Evolutionary conservation across 2,888 invertebrate genomes (phyloP).

Genomic region (Lomographa bimaculata): DNA sequence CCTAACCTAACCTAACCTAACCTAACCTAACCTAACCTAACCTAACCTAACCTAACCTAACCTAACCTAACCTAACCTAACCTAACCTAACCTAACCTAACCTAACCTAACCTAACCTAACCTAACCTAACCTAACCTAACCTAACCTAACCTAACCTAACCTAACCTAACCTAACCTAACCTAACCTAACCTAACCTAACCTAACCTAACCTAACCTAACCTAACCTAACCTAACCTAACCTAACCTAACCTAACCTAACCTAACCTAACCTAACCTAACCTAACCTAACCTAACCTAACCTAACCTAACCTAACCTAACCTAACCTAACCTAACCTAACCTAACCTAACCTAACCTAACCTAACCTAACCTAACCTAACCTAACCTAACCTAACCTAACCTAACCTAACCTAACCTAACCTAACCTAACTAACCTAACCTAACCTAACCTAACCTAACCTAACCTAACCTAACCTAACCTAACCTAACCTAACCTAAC

Average conservation of each 20-base stretch:
- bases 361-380: conserved; percentile 23
- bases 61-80: conserved; percentile 28
- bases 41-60: conserved; percentile 36
- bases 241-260: conserved; percentile 24
- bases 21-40: conserved; percentile 23
- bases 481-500: conserved; percentile 31
- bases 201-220: conserved; percentile 20
- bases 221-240: conserved; percentile 30
- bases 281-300: conserved; percentile 27
- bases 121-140: conserved; percentile 33
- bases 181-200: conserved; percentile 22
- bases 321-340: conserved; percentile 19
- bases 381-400: conserved; percentile 31
- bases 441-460: conserved; percentile 33
- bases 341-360: conserved; percentile 21
- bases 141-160: conserved; percentile 28
- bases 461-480: conserved; percentile 34
- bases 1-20: conserved; percentile 28
- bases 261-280: conserved; percentile 25
- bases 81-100: conserved; percentile 33
- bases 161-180: conserved; percentile 30
- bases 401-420: conserved; percentile 29
- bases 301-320: conserved; percentile 27
- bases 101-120: conserved; percentile 27
- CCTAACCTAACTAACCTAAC: conserved; percentile 28